phyloP scores from a whole-genome alignment of 2,888 invertebrate species.

The Mythimna lalbum region DNA sequence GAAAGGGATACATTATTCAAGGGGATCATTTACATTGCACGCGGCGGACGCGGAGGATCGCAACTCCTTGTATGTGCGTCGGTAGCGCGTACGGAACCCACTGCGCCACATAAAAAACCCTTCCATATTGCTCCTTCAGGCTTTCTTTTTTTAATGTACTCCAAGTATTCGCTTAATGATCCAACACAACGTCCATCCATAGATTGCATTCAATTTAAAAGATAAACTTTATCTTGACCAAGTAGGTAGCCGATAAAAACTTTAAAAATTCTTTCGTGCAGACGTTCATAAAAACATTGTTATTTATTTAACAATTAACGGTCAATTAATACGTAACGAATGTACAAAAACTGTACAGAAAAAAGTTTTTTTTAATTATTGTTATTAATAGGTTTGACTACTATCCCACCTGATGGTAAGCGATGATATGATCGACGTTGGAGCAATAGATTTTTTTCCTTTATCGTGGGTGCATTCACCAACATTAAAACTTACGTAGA shows the following conservation, averaged over 20 bases:
- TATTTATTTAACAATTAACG: slow-evolving; percentile 45
- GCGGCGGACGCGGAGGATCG: slow-evolving; percentile 83
- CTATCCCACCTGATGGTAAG: too few relatives aligned
- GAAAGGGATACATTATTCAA: slow-evolving; percentile 90
- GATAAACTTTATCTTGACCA: slow-evolving; percentile 68
- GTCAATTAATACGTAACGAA: slow-evolving; percentile 12
- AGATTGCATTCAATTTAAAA: slow-evolving; percentile 77
- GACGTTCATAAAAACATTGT: slow-evolving; percentile 37
- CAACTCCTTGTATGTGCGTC: slow-evolving; percentile 84
- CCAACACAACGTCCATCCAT: slow-evolving; percentile 76
- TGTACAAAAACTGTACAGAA: not conserved
- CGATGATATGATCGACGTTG: too few relatives aligned
- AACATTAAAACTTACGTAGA: too few relatives aligned
- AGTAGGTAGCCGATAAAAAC: slow-evolving; percentile 57
- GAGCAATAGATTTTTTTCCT: too few relatives aligned
- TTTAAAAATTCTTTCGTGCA: slow-evolving; percentile 44
- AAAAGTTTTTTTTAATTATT: not conserved
- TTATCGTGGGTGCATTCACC: too few relatives aligned
- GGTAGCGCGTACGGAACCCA: slow-evolving; percentile 82
- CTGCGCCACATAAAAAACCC: slow-evolving; percentile 82
- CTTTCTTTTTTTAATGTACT: slow-evolving; percentile 82
- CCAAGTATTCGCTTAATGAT: slow-evolving; percentile 82
- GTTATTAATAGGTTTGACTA: too few relatives aligned
- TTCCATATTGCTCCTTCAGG: slow-evolving; percentile 83
- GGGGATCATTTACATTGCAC: slow-evolving; percentile 89